Base-by-base conservation (phyloP, 1,140 invertebrate species). In the Diorhabda carinulata region DNA sequence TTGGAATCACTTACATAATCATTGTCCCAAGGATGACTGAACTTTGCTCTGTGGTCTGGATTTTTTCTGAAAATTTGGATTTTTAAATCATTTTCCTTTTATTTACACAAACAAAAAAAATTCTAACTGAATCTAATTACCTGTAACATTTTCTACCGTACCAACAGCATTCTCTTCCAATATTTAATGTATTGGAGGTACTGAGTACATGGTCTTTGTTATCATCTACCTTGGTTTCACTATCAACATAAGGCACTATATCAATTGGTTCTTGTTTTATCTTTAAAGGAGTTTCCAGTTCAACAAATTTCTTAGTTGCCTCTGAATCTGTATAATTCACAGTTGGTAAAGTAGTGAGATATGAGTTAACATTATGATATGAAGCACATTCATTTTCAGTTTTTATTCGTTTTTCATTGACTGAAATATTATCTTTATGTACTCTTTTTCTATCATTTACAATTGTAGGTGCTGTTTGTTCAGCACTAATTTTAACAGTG, bases 1-100 rank as follows among this genome's bases (percentile, higher is more conserved):
- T 82, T 76, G 6, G 72, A 66, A 64, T 77, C 75, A 8, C 71
- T 45, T 6, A 82, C 75, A 67, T 84, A 88, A 74, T 87, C 87
- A 5, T 77, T 43, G 79, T 89, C 87, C 4, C 83, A 79, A 43
- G 81, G 81, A 75, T 85, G 84, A 74, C 81, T 82, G 57, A 78
- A 84, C 66, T 75, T 67, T 42, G 58, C 66, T 72, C 77, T 81
- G 63, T 85, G 84, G n/a, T 78, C 69, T n/a, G 72, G 43, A 79
- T 81, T 85, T 76, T 77, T 80, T 61, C 84, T 85, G 57, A 25
- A 71, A 71, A 63, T 43, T 66, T 69, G n/a, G 4, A 60, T 41
- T 10, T 4, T n/a, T 60, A 25, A n/a, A 60, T 3, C 63, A 66
- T 66, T 6, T 40, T 44, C 7, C n/a, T 25, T 25, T 25, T 44